Evolutionary conservation across 2,888 invertebrate genomes (phyloP).

Genomic region (Apamea monoglypha): DNA sequence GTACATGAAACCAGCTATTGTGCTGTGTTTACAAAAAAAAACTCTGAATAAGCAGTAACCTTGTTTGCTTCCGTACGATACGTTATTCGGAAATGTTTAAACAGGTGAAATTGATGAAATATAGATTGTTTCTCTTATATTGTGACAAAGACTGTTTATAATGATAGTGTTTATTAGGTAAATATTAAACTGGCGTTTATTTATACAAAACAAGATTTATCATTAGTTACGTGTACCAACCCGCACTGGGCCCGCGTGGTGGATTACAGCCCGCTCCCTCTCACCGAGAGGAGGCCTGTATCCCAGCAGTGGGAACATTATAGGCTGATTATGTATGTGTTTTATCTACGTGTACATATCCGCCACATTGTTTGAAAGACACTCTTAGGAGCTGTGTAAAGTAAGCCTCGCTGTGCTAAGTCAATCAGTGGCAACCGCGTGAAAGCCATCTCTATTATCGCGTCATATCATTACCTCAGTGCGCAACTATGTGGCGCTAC

Average conservation of each 20-base stretch:
- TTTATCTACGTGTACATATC: background rate
- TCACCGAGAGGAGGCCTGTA: too few species aligned
- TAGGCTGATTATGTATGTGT: too few species aligned
- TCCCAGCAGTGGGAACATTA: too few species aligned
- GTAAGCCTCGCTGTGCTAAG: background rate
- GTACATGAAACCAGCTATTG: slow-evolving; percentile 37
- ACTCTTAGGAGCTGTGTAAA: background rate
- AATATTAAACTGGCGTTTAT: background rate
- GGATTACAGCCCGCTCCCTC: too few species aligned
- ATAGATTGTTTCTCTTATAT: background rate
- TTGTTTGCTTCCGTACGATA: slow-evolving; percentile 10
- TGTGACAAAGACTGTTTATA: background rate
- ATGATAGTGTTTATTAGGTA: background rate
- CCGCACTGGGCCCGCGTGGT: too few species aligned
- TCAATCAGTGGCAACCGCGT: slow-evolving; percentile 9
- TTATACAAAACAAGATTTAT: background rate
- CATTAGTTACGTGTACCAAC: background rate
- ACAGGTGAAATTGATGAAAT: slow-evolving; percentile 11
- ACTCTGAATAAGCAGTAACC: slow-evolving; percentile 8
- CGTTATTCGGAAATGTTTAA: slow-evolving; percentile 12
- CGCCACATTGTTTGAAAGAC: background rate
- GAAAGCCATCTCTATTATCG: slow-evolving; percentile 40
- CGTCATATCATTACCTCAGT: slow-evolving; percentile 35
- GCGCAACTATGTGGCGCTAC: slow-evolving; percentile 37
- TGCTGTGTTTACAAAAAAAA: slow-evolving; percentile 31